These are phyloP conservation scores for Ficedula albicollis DNA, from an alignment of 2,797 vertebrate species.

Conservation along the genomic window DNA sequence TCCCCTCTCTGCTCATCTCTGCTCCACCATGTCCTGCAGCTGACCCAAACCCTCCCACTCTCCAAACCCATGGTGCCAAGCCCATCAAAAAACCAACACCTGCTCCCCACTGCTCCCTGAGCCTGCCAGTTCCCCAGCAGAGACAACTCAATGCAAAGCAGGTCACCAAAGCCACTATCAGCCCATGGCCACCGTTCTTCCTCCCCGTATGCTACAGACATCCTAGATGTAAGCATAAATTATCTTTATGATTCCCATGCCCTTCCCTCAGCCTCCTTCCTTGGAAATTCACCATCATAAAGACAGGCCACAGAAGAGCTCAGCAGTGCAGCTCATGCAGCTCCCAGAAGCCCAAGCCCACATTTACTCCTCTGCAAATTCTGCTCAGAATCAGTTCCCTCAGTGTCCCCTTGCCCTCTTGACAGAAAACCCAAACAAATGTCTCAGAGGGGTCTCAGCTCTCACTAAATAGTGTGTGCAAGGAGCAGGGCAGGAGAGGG, in stretches of 20 bases:
- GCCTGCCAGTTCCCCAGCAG: neutral
- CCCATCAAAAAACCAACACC: neutral
- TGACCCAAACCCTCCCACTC: neutral
- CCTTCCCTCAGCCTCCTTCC: neutral
- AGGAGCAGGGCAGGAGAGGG: neutral
- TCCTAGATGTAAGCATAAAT: neutral
- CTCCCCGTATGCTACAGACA: neutral
- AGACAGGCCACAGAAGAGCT: accelerated
- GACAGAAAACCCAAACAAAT: neutral
- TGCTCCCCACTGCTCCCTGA: neutral
- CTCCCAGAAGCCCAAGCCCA: neutral
- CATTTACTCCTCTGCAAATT: neutral
- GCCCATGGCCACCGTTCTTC: neutral
- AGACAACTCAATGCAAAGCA: neutral
- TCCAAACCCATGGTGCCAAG: neutral
- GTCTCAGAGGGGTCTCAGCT: neutral
- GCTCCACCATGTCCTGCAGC: neutral
- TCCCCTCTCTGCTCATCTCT: neutral
- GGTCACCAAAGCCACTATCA: neutral
- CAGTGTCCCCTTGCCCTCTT: neutral
- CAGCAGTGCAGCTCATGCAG: neutral
- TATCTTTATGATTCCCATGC: neutral
- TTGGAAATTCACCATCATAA: neutral
- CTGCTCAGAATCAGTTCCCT: neutral
- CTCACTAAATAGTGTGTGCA: accelerated